Conservation (phyloP, 2,888 invertebrate genomes). For the Chloromyia formosa region DNA sequence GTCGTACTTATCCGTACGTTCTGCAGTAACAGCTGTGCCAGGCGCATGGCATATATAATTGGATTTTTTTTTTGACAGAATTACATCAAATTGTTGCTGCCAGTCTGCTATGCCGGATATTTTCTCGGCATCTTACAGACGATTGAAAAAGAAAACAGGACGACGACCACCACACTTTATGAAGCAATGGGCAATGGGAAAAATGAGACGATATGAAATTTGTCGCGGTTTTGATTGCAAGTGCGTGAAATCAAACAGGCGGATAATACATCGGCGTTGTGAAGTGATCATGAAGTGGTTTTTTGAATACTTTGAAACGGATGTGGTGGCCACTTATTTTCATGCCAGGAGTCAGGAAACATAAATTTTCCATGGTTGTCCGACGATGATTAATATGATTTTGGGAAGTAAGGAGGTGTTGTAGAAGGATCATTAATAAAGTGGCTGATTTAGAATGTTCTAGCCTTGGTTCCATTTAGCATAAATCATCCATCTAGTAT, state of each 20-base stretch:
- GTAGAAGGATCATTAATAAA: no score
- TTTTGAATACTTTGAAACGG: neutral
- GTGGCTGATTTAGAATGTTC: no score
- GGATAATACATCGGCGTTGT: neutral
- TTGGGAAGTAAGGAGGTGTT: no score
- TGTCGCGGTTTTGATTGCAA: constrained; percentile 31
- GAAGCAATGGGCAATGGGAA: neutral
- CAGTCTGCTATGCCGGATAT: neutral
- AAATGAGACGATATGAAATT: constrained; percentile 11
- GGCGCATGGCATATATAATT: constrained; percentile 37
- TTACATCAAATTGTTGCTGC: constrained; percentile 22
- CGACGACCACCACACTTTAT: neutral
- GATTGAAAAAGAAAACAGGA: neutral
- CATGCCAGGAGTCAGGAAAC: no score
- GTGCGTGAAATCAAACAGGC: constrained; percentile 29
- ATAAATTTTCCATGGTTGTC: no score
- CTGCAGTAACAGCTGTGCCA: constrained; percentile 21
- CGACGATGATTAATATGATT: no score
- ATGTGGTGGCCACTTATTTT: no score
- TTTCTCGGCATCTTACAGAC: constrained; percentile 5
- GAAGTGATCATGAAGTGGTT: neutral
- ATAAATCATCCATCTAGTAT: no score
- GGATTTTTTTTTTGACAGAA: constrained; percentile 18
- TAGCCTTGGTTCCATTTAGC: no score
- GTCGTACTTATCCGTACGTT: neutral